phyloP scores from a whole-genome alignment of 2,888 invertebrate genomes.

The Galeruca laticollis region DNA sequence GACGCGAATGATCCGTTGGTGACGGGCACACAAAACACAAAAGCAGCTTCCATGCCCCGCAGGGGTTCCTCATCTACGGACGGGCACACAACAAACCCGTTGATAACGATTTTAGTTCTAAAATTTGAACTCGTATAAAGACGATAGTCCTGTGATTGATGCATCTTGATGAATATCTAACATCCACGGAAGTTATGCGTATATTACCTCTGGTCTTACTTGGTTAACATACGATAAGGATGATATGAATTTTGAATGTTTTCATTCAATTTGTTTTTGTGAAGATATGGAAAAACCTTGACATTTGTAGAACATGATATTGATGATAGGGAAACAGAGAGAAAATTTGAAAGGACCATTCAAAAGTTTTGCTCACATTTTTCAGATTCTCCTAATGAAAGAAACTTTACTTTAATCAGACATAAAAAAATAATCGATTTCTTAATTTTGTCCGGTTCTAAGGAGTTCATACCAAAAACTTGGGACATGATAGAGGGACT shows the following conservation, averaged over 20 bases:
- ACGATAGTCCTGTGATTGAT: constrained; percentile 1
- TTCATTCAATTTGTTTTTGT: constrained; percentile 7
- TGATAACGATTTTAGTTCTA: constrained; percentile 12
- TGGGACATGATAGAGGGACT: too few species aligned
- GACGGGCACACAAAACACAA: constrained; percentile 61
- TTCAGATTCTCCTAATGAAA: too few species aligned
- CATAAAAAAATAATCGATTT: too few species aligned
- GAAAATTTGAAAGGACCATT: too few species aligned
- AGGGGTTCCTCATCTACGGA: constrained; percentile 57
- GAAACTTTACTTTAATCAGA: too few species aligned
- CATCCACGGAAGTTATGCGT: constrained; percentile 23
- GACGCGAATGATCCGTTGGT: constrained; percentile 61
- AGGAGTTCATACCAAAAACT: too few species aligned
- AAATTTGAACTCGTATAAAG: constrained; percentile 10
- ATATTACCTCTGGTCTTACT: constrained; percentile 11
- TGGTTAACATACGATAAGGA: constrained; percentile 2
- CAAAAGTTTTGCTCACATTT: too few species aligned
- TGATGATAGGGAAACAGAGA: too few species aligned
- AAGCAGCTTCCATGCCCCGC: constrained; percentile 57
- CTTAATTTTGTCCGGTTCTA: too few species aligned
- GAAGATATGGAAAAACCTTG: not conserved
- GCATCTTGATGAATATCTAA: constrained; percentile 28
- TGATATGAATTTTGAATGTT: constrained; percentile 15
- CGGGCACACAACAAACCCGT: constrained; percentile 27
- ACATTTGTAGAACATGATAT: too few species aligned